Evolutionary conservation across 2,113 vertebrate species (phyloP).

Genomic region (Leuciscus idus): DNA sequence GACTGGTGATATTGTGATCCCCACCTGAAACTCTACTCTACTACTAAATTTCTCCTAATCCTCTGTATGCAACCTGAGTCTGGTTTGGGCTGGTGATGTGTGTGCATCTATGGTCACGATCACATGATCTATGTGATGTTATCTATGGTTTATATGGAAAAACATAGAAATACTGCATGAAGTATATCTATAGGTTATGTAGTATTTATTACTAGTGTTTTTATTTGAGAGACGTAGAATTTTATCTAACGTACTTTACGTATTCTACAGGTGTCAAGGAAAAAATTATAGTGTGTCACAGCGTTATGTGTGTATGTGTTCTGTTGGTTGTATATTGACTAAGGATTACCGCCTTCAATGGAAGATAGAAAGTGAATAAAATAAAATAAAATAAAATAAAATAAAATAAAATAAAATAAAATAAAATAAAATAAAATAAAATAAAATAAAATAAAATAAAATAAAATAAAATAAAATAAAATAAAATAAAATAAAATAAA

Average conservation of each 20-base stretch:
- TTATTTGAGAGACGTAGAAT: background rate
- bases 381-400: no score
- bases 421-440: no score
- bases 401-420: no score
- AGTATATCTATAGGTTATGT: background rate
- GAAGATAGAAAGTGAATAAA: background rate
- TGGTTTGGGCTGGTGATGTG: background rate
- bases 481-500: background rate
- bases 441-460: no score
- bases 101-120: conserved; percentile 12
- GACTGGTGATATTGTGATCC: conserved; percentile 16
- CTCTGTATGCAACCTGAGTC: conserved; percentile 33
- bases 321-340: no score
- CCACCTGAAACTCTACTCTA: conserved; percentile 33
- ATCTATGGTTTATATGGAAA: background rate
- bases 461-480: no score
- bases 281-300: background rate
- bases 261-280: background rate
- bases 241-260: background rate
- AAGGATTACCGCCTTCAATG: no score
- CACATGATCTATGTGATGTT: background rate
- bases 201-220: background rate
- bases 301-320: background rate
- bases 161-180: background rate
- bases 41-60: conserved; percentile 25